phyloP scores from a whole-genome alignment of 2,113 vertebrate species.

The Stigmatopora argus region DNA sequence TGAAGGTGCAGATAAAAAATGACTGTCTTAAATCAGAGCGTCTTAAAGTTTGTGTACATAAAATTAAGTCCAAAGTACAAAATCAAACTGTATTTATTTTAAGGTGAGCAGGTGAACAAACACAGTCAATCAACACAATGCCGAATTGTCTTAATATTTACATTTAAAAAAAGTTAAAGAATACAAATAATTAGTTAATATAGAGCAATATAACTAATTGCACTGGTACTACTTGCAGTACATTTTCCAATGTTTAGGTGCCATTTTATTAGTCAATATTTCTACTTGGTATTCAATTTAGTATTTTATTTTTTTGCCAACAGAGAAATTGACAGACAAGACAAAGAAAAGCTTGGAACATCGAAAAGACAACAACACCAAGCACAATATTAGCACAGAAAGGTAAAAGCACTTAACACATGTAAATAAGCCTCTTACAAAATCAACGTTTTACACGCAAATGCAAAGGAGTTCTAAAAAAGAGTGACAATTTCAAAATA shows the following conservation, averaged over 20 bases:
- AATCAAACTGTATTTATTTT: not conserved
- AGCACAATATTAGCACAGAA: conserved; percentile 42
- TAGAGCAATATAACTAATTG: too few species aligned
- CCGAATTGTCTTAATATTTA: not conserved
- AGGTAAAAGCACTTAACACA: conserved; percentile 43
- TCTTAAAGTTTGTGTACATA: too few species aligned
- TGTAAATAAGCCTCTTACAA: not conserved
- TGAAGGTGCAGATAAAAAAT: not conserved
- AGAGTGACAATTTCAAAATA: too few species aligned
- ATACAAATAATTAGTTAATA: too few species aligned
- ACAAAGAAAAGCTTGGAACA: conserved; percentile 38
- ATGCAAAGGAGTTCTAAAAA: not conserved
- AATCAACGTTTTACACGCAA: not conserved
- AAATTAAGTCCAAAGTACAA: not conserved
- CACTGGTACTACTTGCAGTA: too few species aligned
- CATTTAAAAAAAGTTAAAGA: too few species aligned
- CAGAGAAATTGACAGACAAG: conserved; percentile 57
- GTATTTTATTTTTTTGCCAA: conserved; percentile 13
- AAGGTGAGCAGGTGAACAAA: not conserved
- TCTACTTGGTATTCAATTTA: not conserved
- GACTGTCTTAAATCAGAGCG: too few species aligned
- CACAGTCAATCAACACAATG: not conserved
- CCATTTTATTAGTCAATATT: not conserved
- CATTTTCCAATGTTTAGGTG: too few species aligned
- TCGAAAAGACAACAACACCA: conserved; percentile 33